Evolutionary conservation across 2,797 vertebrate genomes (phyloP).

Genomic region (Fringilla coelebs): DNA sequence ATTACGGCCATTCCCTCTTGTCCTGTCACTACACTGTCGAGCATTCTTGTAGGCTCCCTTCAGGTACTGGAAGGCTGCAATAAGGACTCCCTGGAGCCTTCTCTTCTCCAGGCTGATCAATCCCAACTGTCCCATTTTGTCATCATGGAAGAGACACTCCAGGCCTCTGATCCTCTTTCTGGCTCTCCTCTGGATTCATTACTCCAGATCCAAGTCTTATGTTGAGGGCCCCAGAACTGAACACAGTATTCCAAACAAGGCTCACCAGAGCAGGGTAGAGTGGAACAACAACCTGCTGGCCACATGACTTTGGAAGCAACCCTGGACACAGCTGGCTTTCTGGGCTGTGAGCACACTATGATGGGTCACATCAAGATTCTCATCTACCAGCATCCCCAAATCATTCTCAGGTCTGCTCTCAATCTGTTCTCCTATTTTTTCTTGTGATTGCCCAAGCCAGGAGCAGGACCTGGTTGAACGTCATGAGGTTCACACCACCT

Average conservation of each 20-base stretch:
- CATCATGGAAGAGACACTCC: not conserved
- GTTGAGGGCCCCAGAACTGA: not conserved
- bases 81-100: not conserved
- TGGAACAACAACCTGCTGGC: not conserved
- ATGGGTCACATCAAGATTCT: not conserved
- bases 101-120: not conserved
- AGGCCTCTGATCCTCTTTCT: not conserved
- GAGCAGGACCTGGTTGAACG: not conserved
- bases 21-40: not conserved
- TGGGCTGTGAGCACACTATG: not conserved
- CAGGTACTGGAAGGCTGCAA: not conserved
- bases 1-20: not conserved
- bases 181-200: not conserved
- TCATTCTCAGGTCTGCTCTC: not conserved
- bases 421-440: not conserved
- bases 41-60: not conserved
- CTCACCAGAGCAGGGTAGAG: not conserved
- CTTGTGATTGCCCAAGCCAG: not conserved
- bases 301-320: not conserved
- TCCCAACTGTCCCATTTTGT: not conserved
- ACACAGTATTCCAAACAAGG: accelerated
- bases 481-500: not conserved
- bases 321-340: not conserved
- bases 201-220: not conserved
- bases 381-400: not conserved